Conservation (phyloP, 2,113 vertebrate species). For the Upupa epops region DNA sequence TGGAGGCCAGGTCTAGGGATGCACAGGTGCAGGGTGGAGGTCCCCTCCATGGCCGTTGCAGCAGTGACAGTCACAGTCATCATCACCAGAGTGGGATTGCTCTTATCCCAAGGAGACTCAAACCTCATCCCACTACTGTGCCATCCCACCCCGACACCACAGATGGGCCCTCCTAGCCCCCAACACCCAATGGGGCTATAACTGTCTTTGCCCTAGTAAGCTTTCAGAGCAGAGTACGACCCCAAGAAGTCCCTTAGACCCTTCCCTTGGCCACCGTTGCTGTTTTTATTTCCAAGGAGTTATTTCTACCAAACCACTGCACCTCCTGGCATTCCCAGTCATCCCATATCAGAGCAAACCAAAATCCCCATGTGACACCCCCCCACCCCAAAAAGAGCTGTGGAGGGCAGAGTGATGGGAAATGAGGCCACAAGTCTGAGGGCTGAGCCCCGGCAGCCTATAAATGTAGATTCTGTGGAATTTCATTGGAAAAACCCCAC, state of each 20-base stretch:
- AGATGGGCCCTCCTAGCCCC: not conserved
- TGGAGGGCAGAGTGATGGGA: not conserved
- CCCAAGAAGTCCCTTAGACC: not conserved
- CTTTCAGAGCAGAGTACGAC: not conserved
- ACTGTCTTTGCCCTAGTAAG: constrained; percentile 19
- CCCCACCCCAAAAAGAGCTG: not conserved
- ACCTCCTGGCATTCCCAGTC: not conserved
- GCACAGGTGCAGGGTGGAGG: not conserved
- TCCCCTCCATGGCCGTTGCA: not conserved
- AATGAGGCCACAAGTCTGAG: not conserved
- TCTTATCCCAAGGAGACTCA: too few species aligned
- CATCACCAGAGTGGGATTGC: too few species aligned
- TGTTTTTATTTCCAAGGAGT: constrained; percentile 17
- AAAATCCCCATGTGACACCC: not conserved
- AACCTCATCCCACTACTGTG: too few species aligned
- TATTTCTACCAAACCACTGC: not conserved
- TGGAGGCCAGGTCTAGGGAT: not conserved
- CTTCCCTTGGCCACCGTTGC: not conserved
- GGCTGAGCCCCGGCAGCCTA: not conserved
- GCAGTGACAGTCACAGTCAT: not conserved
- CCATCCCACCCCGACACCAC: too few species aligned
- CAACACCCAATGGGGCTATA: not conserved
- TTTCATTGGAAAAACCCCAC: not conserved
- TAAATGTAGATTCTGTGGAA: not conserved
- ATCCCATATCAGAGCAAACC: too few species aligned